phyloP scores from a whole-genome alignment of 2,113 vertebrate species.

The Synchiropus splendidus region DNA sequence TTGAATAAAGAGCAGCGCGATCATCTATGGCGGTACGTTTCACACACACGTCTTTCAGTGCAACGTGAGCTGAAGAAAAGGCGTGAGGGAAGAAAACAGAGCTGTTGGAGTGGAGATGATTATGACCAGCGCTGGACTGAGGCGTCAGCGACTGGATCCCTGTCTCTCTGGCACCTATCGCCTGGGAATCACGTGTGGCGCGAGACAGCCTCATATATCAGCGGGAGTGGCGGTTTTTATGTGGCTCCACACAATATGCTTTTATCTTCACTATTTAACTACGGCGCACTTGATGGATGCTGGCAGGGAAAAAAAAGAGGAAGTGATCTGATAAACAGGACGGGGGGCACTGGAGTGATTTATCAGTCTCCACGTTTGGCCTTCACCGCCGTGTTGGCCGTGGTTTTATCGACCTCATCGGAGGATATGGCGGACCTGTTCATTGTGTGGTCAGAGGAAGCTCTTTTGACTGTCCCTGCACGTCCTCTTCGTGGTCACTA shows the following conservation, averaged over 20 bases:
- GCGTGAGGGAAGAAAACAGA: conserved; percentile 17
- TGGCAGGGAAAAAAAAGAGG: conserved; percentile 28
- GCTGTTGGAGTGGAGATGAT: conserved; percentile 17
- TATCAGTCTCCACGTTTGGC: conserved; percentile 24
- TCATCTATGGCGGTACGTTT: neutral
- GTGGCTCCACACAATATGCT: conserved; percentile 22
- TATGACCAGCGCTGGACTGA: conserved; percentile 12
- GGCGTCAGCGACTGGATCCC: conserved; percentile 12
- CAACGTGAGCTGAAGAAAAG: conserved; percentile 17
- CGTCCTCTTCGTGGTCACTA: no score
- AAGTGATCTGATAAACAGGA: conserved; percentile 40
- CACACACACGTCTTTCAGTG: no score
- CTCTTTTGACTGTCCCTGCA: no score
- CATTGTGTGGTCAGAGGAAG: no score
- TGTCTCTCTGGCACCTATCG: conserved; percentile 10
- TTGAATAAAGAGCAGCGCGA: conserved; percentile 3
- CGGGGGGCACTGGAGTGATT: conserved; percentile 21
- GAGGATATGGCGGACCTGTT: neutral
- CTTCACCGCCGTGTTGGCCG: conserved; percentile 5
- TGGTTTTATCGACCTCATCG: conserved; percentile 14
- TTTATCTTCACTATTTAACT: conserved; percentile 50
- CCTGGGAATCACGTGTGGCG: conserved; percentile 36
- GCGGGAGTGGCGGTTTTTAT: conserved; percentile 26
- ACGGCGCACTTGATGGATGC: conserved; percentile 28
- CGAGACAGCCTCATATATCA: conserved; percentile 45